Evolutionary conservation across 2,113 vertebrate genomes (phyloP).

Genomic region (Myotis davidii): DNA sequence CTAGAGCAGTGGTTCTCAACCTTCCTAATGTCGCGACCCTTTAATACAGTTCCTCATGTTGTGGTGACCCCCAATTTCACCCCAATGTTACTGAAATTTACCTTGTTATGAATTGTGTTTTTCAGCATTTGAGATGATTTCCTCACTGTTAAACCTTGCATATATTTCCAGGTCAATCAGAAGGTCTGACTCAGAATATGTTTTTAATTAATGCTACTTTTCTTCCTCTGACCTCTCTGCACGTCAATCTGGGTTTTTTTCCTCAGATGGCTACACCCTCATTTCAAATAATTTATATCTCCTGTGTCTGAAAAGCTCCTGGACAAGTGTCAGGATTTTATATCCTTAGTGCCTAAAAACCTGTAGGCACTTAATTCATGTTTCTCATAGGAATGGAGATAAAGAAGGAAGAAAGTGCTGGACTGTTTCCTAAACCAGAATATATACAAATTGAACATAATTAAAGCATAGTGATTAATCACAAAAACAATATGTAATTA

Average conservation of each 20-base stretch:
- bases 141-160: background rate
- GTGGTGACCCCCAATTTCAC: too few species aligned
- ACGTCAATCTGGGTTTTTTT: background rate
- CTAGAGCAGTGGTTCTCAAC: background rate
- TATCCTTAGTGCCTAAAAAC: background rate
- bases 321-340: background rate
- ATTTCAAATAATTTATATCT: background rate
- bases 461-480: too few species aligned
- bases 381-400: background rate
- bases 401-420: background rate
- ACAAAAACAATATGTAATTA: too few species aligned
- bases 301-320: background rate
- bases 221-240: background rate
- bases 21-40: too few species aligned
- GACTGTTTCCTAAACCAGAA: background rate
- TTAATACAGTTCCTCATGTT: too few species aligned
- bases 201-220: constrained; percentile 18
- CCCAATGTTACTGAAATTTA: background rate
- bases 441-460: too few species aligned
- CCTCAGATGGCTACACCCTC: background rate
- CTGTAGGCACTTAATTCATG: background rate
- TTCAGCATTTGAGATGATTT: background rate
- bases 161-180: background rate
- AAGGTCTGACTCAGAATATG: background rate
- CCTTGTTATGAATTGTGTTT: background rate